These are phyloP conservation scores for Idris sp. DNA, from an alignment of 1,140 invertebrate species.

Conservation along the genomic window DNA sequence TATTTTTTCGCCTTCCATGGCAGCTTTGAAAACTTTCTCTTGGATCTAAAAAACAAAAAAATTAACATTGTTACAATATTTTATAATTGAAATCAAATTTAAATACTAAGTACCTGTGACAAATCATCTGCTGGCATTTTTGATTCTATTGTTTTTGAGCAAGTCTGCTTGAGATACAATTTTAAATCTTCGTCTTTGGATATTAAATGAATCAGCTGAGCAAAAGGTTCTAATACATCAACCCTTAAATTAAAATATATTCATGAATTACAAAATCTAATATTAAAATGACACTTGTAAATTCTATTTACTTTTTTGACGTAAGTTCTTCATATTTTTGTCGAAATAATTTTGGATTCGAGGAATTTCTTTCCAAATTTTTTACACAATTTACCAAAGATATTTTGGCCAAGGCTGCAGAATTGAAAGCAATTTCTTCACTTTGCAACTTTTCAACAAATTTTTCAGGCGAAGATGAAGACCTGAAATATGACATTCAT, in stretches of 20 bases:
- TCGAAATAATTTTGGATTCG: constrained; percentile 75
- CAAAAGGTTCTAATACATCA: constrained; percentile 77
- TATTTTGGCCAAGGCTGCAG: constrained; percentile 64
- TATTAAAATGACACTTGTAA: no score
- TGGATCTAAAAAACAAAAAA: constrained; percentile 64
- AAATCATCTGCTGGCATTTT: constrained; percentile 78
- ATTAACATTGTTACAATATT: constrained; percentile 59
- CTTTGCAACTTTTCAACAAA: constrained; percentile 78
- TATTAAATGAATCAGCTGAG: constrained; percentile 77
- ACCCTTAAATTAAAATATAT: constrained; percentile 73
- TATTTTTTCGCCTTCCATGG: constrained; percentile 72
- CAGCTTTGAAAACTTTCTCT: constrained; percentile 74
- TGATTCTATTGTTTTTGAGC: constrained; percentile 35
- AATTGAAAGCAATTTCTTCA: constrained; percentile 62
- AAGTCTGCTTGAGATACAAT: constrained; percentile 72
- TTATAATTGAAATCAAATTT: constrained; percentile 58
- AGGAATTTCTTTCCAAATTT: constrained; percentile 73
- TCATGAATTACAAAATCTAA: no score
- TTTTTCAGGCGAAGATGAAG: constrained; percentile 75
- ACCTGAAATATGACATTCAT: constrained; percentile 71
- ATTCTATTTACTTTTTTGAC: constrained; percentile 80
- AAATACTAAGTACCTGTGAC: constrained; percentile 71
- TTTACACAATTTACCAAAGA: constrained; percentile 74
- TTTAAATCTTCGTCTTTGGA: constrained; percentile 77
- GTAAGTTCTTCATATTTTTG: constrained; percentile 79